Evolutionary conservation across 2,888 invertebrate genomes (phyloP).

Genomic region (Deilephila porcellus): DNA sequence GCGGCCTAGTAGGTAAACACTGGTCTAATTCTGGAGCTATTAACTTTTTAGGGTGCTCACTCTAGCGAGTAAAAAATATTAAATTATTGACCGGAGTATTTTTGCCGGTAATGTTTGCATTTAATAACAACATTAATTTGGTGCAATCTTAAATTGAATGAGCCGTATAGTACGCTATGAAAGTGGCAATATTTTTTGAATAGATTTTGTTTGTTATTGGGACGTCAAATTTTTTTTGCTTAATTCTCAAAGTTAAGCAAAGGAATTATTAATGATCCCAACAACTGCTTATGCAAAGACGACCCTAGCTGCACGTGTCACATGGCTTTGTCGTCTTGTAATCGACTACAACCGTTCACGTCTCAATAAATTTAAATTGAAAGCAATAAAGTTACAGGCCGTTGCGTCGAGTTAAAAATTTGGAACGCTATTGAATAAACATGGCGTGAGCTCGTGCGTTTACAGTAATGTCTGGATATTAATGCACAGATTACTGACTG

Average conservation of each 20-base stretch:
- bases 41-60: constrained; percentile 40
- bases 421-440: constrained; percentile 55
- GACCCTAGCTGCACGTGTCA: not conserved
- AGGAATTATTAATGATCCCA: not conserved
- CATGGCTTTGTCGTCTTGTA: constrained; percentile 7
- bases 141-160: too few relatives aligned
- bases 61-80: not conserved
- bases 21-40: constrained; percentile 48
- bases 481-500: constrained; percentile 62
- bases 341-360: constrained; percentile 17
- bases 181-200: not conserved
- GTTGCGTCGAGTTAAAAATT: constrained; percentile 44
- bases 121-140: too few relatives aligned
- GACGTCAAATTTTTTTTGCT: not conserved
- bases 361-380: constrained; percentile 33
- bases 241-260: not conserved
- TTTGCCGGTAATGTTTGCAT: too few relatives aligned
- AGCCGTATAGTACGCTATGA: too few relatives aligned
- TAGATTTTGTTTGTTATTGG: not conserved
- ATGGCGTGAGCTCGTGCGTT: constrained; percentile 50
- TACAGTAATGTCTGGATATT: constrained; percentile 58
- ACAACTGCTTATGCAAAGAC: not conserved
- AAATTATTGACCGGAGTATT: not conserved
- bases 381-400: constrained; percentile 30
- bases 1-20: constrained; percentile 45